Percentiles rank a stretch among this genome's conserved stretches.
Conservation (phyloP, 92 coral and sea anemone species). For the Actinernus sp. region DNA sequence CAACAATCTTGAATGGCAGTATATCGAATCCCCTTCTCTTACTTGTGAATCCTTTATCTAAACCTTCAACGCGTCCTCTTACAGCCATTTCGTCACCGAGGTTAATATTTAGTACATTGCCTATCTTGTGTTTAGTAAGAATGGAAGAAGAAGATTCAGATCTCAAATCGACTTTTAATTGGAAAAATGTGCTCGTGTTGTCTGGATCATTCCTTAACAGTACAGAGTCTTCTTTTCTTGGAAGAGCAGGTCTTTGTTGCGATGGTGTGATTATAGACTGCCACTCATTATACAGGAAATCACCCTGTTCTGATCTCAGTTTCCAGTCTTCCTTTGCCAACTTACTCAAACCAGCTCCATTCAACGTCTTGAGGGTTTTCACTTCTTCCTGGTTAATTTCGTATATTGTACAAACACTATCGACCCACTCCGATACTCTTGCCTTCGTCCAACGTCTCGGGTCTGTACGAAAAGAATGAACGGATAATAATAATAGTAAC, state of each 20-base stretch:
- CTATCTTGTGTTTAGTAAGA: slow-evolving; percentile 17
- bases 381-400: slow-evolving; percentile 13
- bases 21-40: slow-evolving; percentile 2
- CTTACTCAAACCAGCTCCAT: slow-evolving; percentile 19
- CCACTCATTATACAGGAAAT: slow-evolving; percentile 17
- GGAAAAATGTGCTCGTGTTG: background rate
- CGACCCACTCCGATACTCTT: background rate
- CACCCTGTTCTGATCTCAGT: slow-evolving; percentile 23
- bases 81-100: slow-evolving; percentile 18
- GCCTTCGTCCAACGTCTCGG: background rate
- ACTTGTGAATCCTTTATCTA: slow-evolving; percentile 2
- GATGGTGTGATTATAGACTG: background rate
- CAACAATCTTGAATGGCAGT: slow-evolving; percentile 39
- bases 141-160: slow-evolving; percentile 1
- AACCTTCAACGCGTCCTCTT: slow-evolving; percentile 55
- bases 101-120: slow-evolving; percentile 20
- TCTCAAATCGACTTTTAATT: slow-evolving; percentile 22
- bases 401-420: background rate
- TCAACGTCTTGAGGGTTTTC: slow-evolving; percentile 2
- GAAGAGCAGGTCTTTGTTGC: background rate
- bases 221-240: no score
- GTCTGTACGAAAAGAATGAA: slow-evolving; percentile 16
- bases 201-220: slow-evolving; percentile 43
- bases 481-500: slow-evolving; percentile 1
- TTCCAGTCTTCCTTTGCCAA: slow-evolving; percentile 33